A percentile compares a stretch with the other conserved stretches of the same genome.
Conservation (phyloP, 2,113 vertebrate genomes). For the Sebastes fasciatus region DNA sequence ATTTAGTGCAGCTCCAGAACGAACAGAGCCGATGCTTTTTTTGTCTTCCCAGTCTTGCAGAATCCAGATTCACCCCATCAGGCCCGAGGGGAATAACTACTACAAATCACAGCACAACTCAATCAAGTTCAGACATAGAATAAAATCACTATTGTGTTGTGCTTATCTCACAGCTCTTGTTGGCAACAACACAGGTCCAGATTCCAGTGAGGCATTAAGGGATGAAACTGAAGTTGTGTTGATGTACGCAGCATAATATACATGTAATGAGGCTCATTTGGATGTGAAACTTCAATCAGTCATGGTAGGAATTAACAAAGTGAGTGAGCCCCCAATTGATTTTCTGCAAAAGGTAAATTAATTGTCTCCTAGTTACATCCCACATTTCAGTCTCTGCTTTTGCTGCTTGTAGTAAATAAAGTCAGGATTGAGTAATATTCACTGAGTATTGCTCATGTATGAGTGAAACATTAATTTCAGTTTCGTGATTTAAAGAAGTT, state of each 20-base stretch:
- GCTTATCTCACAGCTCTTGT: conserved; percentile 25
- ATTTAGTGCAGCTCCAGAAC: conserved; percentile 13
- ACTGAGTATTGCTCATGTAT: background rate
- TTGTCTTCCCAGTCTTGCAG: conserved; percentile 9
- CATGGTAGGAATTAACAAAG: background rate
- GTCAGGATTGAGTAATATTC: background rate
- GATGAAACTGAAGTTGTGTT: background rate
- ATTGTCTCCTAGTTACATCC: background rate
- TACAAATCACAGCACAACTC: conserved; percentile 23
- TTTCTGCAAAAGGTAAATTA: background rate
- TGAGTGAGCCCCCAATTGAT: background rate
- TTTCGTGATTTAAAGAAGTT: background rate
- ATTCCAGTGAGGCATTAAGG: background rate
- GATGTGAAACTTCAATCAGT: background rate
- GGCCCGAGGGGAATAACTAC: conserved; percentile 30
- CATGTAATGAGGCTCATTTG: conserved; percentile 1
- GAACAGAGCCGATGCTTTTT: background rate
- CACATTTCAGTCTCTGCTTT: background rate
- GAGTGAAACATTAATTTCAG: background rate
- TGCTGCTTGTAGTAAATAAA: background rate
- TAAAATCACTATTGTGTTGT: conserved; percentile 16
- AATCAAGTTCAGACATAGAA: conserved; percentile 32
- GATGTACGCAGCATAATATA: background rate
- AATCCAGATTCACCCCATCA: conserved; percentile 29
- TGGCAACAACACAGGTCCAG: background rate